These are phyloP conservation scores for Recurvirostra avosetta DNA, from an alignment of 2,113 vertebrate species.

Conservation along the genomic window DNA sequence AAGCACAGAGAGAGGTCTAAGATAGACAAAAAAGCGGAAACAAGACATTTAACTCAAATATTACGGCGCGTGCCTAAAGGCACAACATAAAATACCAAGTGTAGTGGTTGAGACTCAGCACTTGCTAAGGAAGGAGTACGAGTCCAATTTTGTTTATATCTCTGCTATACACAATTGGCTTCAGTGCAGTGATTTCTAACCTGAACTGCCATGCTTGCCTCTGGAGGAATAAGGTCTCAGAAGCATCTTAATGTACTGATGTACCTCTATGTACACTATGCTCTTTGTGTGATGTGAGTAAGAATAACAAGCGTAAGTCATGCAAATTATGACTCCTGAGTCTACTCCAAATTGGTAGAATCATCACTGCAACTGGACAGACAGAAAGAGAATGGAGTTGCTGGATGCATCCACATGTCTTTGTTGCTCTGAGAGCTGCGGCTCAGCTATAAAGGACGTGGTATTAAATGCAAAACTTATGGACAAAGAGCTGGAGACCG, in stretches of 20 bases:
- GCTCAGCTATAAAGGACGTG: neutral
- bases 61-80: neutral
- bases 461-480: neutral
- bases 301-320: neutral
- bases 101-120: neutral
- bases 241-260: neutral
- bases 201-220: neutral
- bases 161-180: neutral
- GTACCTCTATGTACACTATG: neutral
- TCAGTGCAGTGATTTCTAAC: neutral
- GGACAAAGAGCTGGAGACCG: neutral
- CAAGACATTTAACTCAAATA: neutral
- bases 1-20: neutral
- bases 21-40: neutral
- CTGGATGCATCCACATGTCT: neutral
- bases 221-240: neutral
- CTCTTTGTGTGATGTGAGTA: neutral
- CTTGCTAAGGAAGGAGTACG: neutral
- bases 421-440: neutral
- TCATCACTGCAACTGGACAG: neutral
- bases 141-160: neutral
- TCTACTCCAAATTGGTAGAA: neutral
- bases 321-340: neutral
- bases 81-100: neutral
- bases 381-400: neutral